These are phyloP conservation scores for Hetaerina americana DNA, from an alignment of 1,140 invertebrate genomes.

Conservation along the genomic window DNA sequence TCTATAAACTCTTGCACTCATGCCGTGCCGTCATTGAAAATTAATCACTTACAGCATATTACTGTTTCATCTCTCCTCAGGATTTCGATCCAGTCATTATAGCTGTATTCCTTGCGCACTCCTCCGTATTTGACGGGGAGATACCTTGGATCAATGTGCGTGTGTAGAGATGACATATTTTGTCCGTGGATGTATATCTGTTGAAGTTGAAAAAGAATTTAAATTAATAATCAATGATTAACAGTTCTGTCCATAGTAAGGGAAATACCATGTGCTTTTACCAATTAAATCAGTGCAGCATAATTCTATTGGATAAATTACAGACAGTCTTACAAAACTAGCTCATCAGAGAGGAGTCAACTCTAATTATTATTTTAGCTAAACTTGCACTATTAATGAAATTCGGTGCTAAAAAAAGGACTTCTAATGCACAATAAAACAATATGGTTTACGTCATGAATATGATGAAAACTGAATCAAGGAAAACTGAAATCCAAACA, in stretches of 20 bases:
- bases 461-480: too few relatives aligned
- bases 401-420: too few relatives aligned
- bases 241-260: not conserved
- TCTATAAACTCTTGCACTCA: not conserved
- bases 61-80: constrained; percentile 41
- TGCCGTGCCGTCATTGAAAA: too few relatives aligned
- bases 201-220: constrained; percentile 9
- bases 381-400: too few relatives aligned
- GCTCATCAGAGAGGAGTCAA: too few relatives aligned
- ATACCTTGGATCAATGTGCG: constrained; percentile 52
- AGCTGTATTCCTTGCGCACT: constrained; percentile 50
- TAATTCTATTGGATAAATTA: too few relatives aligned
- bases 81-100: constrained; percentile 55
- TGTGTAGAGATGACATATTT: constrained; percentile 59
- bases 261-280: not conserved
- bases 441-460: too few relatives aligned
- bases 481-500: too few relatives aligned
- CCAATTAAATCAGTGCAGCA: too few relatives aligned
- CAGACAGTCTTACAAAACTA: too few relatives aligned
- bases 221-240: not conserved
- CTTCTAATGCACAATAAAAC: too few relatives aligned
- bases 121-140: constrained; percentile 61
- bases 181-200: constrained; percentile 54
- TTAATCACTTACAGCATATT: constrained; percentile 35
- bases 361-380: too few relatives aligned